phyloP scores from a whole-genome alignment of 2,797 vertebrate species.

The Tangara arthus region DNA sequence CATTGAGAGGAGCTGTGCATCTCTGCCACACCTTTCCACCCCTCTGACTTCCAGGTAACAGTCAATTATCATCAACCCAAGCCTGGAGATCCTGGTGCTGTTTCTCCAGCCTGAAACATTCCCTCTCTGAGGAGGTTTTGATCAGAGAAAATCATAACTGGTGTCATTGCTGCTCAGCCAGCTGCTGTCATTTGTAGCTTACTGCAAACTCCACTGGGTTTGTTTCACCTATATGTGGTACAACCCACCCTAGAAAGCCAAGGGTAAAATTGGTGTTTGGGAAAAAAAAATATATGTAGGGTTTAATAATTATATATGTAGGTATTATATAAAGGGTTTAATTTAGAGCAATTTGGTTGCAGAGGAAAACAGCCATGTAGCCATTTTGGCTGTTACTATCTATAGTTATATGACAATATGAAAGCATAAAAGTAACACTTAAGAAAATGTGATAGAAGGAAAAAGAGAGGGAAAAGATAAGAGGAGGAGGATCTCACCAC shows the following conservation, averaged over 20 bases:
- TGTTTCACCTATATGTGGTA: accelerated
- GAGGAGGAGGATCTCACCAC: not conserved
- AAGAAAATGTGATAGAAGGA: not conserved
- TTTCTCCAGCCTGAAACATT: not conserved
- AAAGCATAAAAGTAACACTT: not conserved
- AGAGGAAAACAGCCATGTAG: not conserved
- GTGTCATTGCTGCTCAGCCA: not conserved
- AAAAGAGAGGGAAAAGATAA: not conserved
- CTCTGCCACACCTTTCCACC: not conserved
- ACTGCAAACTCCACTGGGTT: not conserved
- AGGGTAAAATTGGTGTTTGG: not conserved
- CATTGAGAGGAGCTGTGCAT: accelerated
- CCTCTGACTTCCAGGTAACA: not conserved
- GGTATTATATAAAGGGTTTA: not conserved
- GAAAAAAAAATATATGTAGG: accelerated
- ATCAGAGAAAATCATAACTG: not conserved
- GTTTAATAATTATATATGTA: not conserved
- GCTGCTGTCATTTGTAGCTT: not conserved
- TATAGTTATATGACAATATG: not conserved
- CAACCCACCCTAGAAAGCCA: not conserved
- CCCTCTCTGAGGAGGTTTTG: not conserved
- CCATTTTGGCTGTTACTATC: not conserved
- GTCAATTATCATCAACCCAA: not conserved
- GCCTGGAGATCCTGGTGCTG: not conserved
- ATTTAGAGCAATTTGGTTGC: not conserved